Evolutionary conservation across 2,888 invertebrate species (phyloP), one percentile per base, ranked within the genome.

Genomic region (Taenaris catops): DNA sequence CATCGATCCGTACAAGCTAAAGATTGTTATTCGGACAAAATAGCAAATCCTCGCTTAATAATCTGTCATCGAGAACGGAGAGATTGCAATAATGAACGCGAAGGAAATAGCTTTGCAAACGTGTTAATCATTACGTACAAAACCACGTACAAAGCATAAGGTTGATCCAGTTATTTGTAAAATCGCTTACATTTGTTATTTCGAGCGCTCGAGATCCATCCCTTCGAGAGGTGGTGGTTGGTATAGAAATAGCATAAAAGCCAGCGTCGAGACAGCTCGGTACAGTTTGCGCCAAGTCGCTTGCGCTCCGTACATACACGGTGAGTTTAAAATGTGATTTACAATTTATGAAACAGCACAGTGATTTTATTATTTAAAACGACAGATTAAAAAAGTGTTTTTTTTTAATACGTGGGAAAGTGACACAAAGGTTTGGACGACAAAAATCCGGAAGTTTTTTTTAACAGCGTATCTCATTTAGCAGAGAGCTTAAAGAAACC

Each of bases 221-320:
- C 71, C 68, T 60, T 59, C 48, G 49, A 53, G 54, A 53, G 54
- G 66, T 61, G 72, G 71, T 67, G 68, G 73, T 64, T 65, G 57
- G 48, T 48, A 57, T 60, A 42, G 49, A 48, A 55, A 61, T 57
- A 54, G 46, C 60, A 75, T 83, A 83, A 63, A 83, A 72, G 66
- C 62, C 49, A 47, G 62, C 53, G 65, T 58, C 10, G 27, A 44
- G 49, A 51, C 55, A 43, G 8, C 34, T 18, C 42, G 31, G 34
- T 60, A 62, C 81, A 84, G 81, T 83, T 47, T 67, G 72, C 69
- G 72, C 55, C 60, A 44, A 58, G 64, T 52, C 64, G 65, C 70
- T 55, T 63, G 74, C 74, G 71, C 64, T 61, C 55, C 65, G 72
- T 69, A 76, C 79, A 74, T 62, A 67, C 59, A 62, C 81, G 83